Evolutionary conservation across 2,797 vertebrate genomes (phyloP).

Genomic region (Pantherophis vulpinus): DNA sequence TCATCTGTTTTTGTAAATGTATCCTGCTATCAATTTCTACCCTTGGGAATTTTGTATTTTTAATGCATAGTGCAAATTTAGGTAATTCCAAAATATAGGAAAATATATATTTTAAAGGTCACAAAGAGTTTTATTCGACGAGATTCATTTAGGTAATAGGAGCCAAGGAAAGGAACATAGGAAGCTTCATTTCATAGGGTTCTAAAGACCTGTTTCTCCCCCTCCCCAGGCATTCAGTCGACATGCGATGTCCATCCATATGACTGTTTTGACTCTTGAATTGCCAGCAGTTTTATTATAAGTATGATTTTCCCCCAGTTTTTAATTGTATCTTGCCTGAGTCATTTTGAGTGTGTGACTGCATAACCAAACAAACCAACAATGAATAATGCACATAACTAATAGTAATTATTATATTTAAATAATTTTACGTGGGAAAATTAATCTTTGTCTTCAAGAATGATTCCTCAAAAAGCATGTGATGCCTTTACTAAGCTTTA

Average conservation of each 20-base stretch:
- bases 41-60: background rate
- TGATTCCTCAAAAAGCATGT: slow-evolving; percentile 42
- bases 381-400: slow-evolving; percentile 23
- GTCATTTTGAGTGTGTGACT: background rate
- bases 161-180: background rate
- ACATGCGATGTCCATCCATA: background rate
- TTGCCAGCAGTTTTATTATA: background rate
- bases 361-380: background rate
- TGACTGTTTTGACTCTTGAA: background rate
- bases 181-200: slow-evolving; percentile 12
- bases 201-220: background rate
- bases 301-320: background rate
- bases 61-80: background rate
- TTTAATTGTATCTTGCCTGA: background rate
- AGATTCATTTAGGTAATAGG: slow-evolving; percentile 26
- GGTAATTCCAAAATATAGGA: background rate
- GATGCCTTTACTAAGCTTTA: slow-evolving; percentile 33
- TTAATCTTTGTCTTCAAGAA: slow-evolving; percentile 43
- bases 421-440: slow-evolving; percentile 57
- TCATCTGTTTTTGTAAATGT: slow-evolving; percentile 39
- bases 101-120: background rate
- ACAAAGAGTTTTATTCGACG: background rate
- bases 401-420: slow-evolving; percentile 42
- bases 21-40: background rate
- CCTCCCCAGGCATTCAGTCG: background rate